Percentiles rank a stretch among this genome's conserved stretches.
Conservation (phyloP, 2,888 invertebrate species). For the Frankliniella intonsa region DNA sequence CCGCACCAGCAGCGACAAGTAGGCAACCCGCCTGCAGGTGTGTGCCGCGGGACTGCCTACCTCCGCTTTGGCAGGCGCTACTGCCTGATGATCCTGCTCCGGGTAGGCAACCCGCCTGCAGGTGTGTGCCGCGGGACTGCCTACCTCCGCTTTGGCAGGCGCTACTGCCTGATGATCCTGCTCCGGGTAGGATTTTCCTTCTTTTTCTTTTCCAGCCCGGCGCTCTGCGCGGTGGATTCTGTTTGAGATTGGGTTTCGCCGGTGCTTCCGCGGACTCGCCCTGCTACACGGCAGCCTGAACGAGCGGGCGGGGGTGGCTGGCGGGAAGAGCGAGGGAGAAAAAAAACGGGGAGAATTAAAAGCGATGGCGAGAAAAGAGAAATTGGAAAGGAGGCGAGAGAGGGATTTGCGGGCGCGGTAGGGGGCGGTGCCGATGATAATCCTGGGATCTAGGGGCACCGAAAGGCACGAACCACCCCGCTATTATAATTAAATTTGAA, state of each 20-base stretch:
- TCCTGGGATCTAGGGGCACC: background rate
- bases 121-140: background rate
- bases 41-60: background rate
- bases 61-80: background rate
- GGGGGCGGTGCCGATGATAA: background rate
- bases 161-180: background rate
- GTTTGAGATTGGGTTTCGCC: no score
- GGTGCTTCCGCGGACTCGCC: no score
- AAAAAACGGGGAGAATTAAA: background rate
- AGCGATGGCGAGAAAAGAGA: background rate
- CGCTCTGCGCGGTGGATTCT: background rate
- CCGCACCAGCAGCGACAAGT: no score
- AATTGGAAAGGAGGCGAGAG: background rate
- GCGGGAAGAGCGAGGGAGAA: no score
- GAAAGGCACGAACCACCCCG: background rate
- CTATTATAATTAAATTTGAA: constrained; percentile 11
- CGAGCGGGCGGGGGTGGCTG: no score
- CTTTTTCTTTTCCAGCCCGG: background rate
- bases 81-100: background rate
- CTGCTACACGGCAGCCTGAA: no score
- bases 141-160: background rate
- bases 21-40: background rate
- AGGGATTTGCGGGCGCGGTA: background rate
- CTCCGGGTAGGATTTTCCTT: no score
- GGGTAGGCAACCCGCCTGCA: background rate